Percentiles rank a stretch among this genome's conserved stretches.
Evolutionary conservation across 2,113 vertebrate genomes (phyloP).

Genomic region (Anolis carolinensis): DNA sequence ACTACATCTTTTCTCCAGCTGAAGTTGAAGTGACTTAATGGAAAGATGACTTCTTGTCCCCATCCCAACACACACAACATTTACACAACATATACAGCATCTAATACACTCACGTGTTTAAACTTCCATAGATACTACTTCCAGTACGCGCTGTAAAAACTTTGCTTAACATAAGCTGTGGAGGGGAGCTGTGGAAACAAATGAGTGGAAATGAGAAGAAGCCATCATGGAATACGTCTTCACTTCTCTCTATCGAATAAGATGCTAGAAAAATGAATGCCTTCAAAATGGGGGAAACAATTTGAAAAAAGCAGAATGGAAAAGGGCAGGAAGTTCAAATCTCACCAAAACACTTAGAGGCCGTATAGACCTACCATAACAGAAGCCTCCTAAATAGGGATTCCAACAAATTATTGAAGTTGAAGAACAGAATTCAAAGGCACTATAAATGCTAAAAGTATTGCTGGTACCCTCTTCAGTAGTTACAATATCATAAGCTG

Average conservation of each 20-base stretch:
- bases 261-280: background rate
- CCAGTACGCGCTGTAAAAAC: constrained; percentile 97
- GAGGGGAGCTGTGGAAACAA: constrained; percentile 84
- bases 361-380: no score
- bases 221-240: constrained; percentile 4
- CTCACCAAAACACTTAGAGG: no score
- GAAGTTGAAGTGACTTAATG: background rate
- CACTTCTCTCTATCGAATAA: background rate
- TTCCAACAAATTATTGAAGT: background rate
- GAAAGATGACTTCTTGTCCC: background rate
- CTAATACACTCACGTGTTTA: constrained; percentile 90
- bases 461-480: no score
- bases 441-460: background rate
- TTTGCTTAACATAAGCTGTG: constrained; percentile 99
- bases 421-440: background rate
- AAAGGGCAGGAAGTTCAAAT: no score
- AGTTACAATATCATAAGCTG: no score
- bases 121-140: constrained; percentile 94
- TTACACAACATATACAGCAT: rapidly evolving
- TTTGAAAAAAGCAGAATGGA: no score
- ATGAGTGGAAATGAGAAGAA: background rate
- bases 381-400: background rate
- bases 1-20: background rate
- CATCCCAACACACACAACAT: background rate
- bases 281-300: no score